Evolutionary conservation across 1,140 invertebrate species (phyloP).

Genomic region (Dendroctonus ponderosae): DNA sequence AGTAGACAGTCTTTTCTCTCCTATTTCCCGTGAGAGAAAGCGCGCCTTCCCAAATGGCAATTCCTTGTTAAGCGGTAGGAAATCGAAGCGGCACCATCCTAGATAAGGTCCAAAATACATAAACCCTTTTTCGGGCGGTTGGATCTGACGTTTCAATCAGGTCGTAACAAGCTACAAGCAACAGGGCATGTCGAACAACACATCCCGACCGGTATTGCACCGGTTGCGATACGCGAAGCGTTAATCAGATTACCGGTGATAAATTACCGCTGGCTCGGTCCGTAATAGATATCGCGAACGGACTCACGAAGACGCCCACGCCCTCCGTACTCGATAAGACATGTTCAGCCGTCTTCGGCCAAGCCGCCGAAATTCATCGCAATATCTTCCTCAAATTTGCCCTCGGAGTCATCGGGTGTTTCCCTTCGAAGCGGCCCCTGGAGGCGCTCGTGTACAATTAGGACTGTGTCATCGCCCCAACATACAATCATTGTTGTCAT

Average conservation of each 20-base stretch:
- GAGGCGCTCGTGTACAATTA: background rate
- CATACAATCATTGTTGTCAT: background rate
- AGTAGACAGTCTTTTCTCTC: too few species aligned
- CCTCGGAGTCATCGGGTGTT: background rate
- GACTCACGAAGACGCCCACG: slow-evolving; percentile 25
- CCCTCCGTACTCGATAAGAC: slow-evolving; percentile 1
- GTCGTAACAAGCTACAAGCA: slow-evolving; percentile 30
- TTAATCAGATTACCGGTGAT: slow-evolving; percentile 29
- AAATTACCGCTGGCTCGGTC: slow-evolving; percentile 20
- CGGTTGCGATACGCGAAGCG: slow-evolving; percentile 26
- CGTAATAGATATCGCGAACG: slow-evolving; percentile 29
- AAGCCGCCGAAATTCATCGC: background rate
- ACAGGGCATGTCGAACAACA: slow-evolving; percentile 29
- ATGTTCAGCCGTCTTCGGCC: background rate
- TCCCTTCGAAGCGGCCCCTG: background rate
- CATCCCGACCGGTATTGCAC: slow-evolving; percentile 27
- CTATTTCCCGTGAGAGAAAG: too few species aligned
- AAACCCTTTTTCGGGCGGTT: slow-evolving; percentile 4
- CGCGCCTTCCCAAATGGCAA: too few species aligned
- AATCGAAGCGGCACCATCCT: too few species aligned
- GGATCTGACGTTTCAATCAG: slow-evolving; percentile 29
- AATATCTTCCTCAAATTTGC: background rate
- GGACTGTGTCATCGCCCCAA: background rate
- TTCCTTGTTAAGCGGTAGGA: too few species aligned
- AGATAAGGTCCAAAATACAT: slow-evolving; percentile 5